A percentile compares a stretch with the other conserved stretches of the same genome.
phyloP scores from a whole-genome alignment of 1,140 invertebrate species.

The Pogonognathellus flavescens region DNA sequence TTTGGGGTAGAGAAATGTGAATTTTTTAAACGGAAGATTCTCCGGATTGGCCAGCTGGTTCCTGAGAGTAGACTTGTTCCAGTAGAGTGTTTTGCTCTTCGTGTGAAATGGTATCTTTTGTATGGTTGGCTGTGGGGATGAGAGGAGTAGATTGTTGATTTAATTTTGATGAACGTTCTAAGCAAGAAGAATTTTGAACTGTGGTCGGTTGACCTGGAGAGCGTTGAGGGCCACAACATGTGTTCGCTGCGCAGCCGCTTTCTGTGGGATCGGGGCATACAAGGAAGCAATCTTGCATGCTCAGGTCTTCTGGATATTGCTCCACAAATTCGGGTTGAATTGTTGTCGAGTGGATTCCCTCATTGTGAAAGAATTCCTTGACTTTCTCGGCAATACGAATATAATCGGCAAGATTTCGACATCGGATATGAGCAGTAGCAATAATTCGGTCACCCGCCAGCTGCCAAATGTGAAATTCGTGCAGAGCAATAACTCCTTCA shows the following conservation, averaged over 20 bases:
- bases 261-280: conserved; percentile 56
- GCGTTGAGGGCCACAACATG: conserved; percentile 61
- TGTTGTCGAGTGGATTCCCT: conserved; percentile 91
- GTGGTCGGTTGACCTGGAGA: background rate
- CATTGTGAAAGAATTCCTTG: conserved; percentile 95
- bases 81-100: conserved; percentile 40
- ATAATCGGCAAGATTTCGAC: conserved; percentile 88
- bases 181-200: background rate
- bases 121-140: conserved; percentile 1
- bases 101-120: background rate
- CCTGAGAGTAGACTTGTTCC: conserved; percentile 16
- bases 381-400: conserved; percentile 94
- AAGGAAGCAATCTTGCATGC: conserved; percentile 61
- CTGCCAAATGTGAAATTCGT: conserved; percentile 96
- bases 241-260: conserved; percentile 59
- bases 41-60: background rate
- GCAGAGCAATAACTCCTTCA: conserved; percentile 90
- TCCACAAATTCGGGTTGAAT: conserved; percentile 95
- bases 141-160: background rate
- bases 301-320: conserved; percentile 61
- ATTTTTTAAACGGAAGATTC: conserved; percentile 11
- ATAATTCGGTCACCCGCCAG: conserved; percentile 92
- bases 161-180: background rate
- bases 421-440: conserved; percentile 92
- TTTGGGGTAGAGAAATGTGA: background rate